Evolutionary conservation across 1,140 invertebrate species (phyloP).

Genomic region (Philaenus spumarius): DNA sequence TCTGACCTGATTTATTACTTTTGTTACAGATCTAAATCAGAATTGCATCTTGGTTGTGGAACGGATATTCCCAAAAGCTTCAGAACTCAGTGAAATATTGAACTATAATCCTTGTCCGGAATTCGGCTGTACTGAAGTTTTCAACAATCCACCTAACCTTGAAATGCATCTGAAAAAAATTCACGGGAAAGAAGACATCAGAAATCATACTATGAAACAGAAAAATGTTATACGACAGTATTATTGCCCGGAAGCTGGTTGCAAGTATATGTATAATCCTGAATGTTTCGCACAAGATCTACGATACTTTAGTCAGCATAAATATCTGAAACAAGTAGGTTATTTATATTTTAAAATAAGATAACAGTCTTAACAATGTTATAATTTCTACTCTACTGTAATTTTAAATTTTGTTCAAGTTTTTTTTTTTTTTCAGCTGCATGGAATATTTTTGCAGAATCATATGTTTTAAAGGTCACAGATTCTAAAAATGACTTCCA

Average conservation of each 20-base stretch:
- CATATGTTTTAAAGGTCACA: no score
- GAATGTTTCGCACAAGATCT: background rate
- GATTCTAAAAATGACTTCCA: no score
- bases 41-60: background rate
- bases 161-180: slow-evolving; percentile 1
- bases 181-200: background rate
- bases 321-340: slow-evolving; percentile 10
- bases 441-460: no score
- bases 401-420: no score
- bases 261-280: slow-evolving; percentile 2
- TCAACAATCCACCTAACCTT: slow-evolving; percentile 4
- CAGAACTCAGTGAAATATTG: slow-evolving; percentile 5
- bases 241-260: slow-evolving; percentile 5
- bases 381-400: no score
- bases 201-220: no score
- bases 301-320: slow-evolving; percentile 7
- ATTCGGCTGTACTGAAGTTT: background rate
- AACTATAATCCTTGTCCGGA: slow-evolving; percentile 13
- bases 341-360: no score
- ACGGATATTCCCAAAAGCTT: slow-evolving; percentile 6
- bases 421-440: no score
- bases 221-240: slow-evolving; percentile 6
- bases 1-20: no score
- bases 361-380: no score
- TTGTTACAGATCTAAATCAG: background rate